Conservation (phyloP, 37 sponge, comb jelly and placozoan genomes). For the Lycopodina hypogea region DNA sequence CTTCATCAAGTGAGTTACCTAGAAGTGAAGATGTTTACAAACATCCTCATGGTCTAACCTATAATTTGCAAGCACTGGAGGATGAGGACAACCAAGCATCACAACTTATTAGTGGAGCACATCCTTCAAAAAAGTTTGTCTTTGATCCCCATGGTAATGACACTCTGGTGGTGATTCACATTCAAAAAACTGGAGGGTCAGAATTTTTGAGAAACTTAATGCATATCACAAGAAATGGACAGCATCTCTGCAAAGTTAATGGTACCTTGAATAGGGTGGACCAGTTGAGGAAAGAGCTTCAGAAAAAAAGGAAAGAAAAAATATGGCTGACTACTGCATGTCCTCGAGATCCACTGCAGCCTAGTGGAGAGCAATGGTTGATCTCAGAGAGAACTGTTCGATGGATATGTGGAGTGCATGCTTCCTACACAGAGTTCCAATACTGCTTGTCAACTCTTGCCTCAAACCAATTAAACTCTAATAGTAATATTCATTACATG, state of each 20-base stretch:
- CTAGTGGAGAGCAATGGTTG: slow-evolving; percentile 61
- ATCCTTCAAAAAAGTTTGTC: neutral
- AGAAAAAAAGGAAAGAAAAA: neutral
- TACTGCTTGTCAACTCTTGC: slow-evolving; percentile 50
- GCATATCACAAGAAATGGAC: slow-evolving; percentile 4
- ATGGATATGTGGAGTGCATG: slow-evolving; percentile 87
- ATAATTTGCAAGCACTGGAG: neutral
- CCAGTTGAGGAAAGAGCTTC: neutral
- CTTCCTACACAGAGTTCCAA: slow-evolving; percentile 61
- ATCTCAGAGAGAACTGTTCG: slow-evolving; percentile 76
- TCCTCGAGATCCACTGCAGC: neutral
- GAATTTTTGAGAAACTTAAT: slow-evolving; percentile 60
- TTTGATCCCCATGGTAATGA: slow-evolving; percentile 51
- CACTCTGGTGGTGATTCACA: slow-evolving; percentile 79
- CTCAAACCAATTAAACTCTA: neutral
- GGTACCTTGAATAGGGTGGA: neutral
- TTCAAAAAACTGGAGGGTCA: slow-evolving; percentile 91
- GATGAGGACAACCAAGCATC: neutral
- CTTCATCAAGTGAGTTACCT: no score
- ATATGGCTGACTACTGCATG: neutral
- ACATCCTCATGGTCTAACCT: no score
- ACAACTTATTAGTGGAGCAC: neutral
- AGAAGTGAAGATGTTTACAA: no score
- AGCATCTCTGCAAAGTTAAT: slow-evolving; percentile 3
- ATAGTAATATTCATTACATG: slow-evolving; percentile 37